Evolutionary conservation across 2,797 vertebrate genomes (phyloP), one percentile per base, ranked within the genome.

Genomic region (Kryptolebias ocellatus): DNA sequence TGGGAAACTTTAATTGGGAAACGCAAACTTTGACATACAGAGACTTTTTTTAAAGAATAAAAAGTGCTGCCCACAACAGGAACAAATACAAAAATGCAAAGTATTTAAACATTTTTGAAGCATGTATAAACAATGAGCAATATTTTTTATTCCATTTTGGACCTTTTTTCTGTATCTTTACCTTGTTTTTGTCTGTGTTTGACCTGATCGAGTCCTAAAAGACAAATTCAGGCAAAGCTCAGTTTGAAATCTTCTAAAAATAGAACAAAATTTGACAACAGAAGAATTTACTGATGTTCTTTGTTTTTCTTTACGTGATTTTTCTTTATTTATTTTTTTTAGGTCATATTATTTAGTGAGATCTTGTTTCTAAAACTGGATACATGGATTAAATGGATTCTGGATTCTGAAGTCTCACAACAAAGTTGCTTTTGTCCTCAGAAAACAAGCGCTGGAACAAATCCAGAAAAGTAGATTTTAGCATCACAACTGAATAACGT

Each of bases 281-380:
- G 7, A 46, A 7, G 24, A 6, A 67, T 52, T 61, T 60, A 15
- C 10, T 27, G 0, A 31, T 34, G 20, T 53, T 60, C 34, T 34
- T 59, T 46, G 17, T 57, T 68, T 18, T 5, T 17, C 20, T 50
- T 37, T 49, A 45, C 28, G 27, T 52, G 9, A 27, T 71, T 46
- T 69, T 53, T 60, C 45, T 39, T 59, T 42, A 55, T 68, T 20
- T 1, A 6, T n/a, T 46, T 29, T 39, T 49, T 69, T 67, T 61
- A 50, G 67, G 64, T 78, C 46, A 57, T 68, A 74, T 72, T 62
- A 53, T 64, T 37, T 27, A 60, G 71, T 83, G 17, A 34, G 76
- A 79, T 82, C 81, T 72, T 47, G 60, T 83, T 76, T 85, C 78
- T 84, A 80, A 83, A 75, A 85, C 80, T 71, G 66, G 80, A 87